Percentiles rank a stretch among this genome's conserved stretches.
phyloP scores from a whole-genome alignment of 2,888 invertebrate genomes.

The Drosophila mettleri region DNA sequence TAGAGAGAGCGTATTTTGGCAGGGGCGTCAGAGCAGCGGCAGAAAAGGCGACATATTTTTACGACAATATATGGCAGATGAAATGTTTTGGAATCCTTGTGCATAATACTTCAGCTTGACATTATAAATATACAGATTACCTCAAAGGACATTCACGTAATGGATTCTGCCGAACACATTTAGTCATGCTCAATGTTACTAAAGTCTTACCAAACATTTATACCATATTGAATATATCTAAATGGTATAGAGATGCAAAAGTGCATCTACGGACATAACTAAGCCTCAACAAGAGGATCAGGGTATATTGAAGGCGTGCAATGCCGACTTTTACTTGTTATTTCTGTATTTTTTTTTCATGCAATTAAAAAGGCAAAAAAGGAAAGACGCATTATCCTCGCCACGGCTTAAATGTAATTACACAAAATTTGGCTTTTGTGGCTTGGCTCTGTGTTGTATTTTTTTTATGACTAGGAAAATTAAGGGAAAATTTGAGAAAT shows the following conservation, averaged over 20 bases:
- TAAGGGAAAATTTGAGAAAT: slow-evolving; percentile 61
- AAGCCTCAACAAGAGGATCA: background rate
- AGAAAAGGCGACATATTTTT: slow-evolving; percentile 74
- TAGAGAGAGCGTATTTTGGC: background rate
- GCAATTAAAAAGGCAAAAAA: slow-evolving; percentile 60
- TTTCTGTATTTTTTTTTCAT: slow-evolving; percentile 1
- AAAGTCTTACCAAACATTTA: background rate
- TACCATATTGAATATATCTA: background rate
- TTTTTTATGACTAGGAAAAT: slow-evolving; percentile 38
- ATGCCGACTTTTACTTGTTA: background rate
- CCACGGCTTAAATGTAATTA: slow-evolving; percentile 75
- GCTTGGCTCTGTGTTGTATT: slow-evolving; percentile 19
- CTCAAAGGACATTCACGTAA: slow-evolving; percentile 52
- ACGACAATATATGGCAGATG: slow-evolving; percentile 73
- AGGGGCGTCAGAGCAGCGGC: background rate
- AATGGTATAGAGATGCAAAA: too few species aligned
- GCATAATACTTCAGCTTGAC: slow-evolving; percentile 63
- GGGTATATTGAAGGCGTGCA: background rate
- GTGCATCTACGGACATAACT: too few species aligned
- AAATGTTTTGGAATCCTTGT: slow-evolving; percentile 68
- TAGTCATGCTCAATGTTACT: background rate
- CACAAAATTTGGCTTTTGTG: slow-evolving; percentile 73
- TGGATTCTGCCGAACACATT: slow-evolving; percentile 27
- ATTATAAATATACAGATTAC: slow-evolving; percentile 82
- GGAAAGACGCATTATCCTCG: slow-evolving; percentile 38